A percentile compares a stretch with the other conserved stretches of the same genome.
These are phyloP conservation scores for Fregata magnificens DNA, from an alignment of 2,113 vertebrate species.

Conservation along the genomic window DNA sequence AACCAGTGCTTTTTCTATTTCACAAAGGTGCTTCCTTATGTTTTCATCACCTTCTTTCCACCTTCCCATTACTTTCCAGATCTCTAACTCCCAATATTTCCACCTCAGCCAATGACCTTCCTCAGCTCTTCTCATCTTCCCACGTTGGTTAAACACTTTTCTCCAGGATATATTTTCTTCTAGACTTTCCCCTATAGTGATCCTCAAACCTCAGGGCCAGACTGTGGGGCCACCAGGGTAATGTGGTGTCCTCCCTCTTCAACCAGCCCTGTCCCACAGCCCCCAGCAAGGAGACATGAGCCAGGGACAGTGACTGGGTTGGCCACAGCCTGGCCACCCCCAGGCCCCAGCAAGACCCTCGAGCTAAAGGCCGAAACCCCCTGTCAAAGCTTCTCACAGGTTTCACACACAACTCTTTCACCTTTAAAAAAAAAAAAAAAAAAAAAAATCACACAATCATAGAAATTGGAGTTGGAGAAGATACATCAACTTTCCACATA, in stretches of 20 bases:
- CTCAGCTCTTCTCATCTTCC: background rate
- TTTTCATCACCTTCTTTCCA: background rate
- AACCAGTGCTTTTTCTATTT: background rate
- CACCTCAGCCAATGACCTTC: background rate
- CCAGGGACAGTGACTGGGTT: fast-evolving
- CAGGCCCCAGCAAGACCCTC: background rate
- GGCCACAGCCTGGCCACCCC: fast-evolving
- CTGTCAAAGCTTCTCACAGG: background rate
- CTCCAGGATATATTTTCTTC: background rate
- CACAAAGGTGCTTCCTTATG: background rate
- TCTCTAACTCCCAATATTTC: background rate
- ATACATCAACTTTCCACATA: background rate
- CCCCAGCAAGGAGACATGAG: background rate
- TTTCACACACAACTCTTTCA: background rate
- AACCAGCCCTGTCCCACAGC: background rate
- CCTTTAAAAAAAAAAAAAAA: background rate
- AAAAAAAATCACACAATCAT: background rate
- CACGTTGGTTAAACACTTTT: background rate
- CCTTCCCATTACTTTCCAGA: background rate
- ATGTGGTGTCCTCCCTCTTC: fast-evolving
- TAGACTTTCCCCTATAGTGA: background rate
- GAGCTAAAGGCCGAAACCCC: background rate
- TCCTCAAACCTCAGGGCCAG: background rate
- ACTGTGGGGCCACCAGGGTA: background rate
- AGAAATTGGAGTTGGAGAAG: background rate